Evolutionary conservation across 2,113 vertebrate species (phyloP).

Genomic region (Picathartes gymnocephalus): DNA sequence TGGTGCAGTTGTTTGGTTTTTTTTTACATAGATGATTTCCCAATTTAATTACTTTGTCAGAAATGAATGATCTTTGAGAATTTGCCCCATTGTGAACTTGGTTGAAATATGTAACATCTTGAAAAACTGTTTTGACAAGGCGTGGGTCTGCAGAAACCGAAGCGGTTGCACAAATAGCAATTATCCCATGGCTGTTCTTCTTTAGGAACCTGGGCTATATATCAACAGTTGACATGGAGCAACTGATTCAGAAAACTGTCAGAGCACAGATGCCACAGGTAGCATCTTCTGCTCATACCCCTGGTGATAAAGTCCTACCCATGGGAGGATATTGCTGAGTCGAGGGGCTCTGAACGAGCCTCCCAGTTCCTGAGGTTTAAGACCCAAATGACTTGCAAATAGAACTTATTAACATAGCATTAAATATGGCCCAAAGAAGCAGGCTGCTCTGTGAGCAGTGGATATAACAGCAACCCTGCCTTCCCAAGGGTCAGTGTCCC

Average conservation of each 20-base stretch:
- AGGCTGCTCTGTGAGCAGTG: not conserved
- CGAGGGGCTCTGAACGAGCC: not conserved
- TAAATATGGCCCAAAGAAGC: not conserved
- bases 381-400: not conserved
- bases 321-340: not conserved
- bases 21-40: not conserved
- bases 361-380: not conserved
- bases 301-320: not conserved
- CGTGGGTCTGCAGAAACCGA: rapidly evolving
- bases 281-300: not conserved
- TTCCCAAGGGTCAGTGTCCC: not conserved
- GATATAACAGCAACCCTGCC: rapidly evolving
- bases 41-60: not conserved
- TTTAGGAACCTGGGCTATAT: not conserved
- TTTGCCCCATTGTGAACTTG: not conserved
- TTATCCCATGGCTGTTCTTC: not conserved
- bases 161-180: not conserved
- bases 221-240: not conserved
- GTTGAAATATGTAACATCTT: not conserved
- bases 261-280: not conserved
- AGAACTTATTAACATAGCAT: not conserved
- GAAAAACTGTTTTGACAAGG: not conserved
- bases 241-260: not conserved
- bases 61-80: not conserved
- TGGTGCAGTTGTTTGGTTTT: not conserved